Conservation (phyloP, 1,140 invertebrate genomes). For the Diorhabda sublineata region DNA sequence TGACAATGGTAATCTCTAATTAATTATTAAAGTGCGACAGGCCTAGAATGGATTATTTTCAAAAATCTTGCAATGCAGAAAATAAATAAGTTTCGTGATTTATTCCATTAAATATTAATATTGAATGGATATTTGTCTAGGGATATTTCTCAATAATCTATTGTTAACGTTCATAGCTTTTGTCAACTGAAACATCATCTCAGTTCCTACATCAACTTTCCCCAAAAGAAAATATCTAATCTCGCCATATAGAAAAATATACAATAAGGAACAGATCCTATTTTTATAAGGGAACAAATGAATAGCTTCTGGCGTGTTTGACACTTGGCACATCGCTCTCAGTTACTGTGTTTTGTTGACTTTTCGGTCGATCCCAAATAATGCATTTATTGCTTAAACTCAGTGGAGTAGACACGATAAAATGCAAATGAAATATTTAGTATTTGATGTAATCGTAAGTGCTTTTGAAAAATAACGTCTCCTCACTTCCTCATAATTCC, state of each 20-base stretch:
- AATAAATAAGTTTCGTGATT: no score
- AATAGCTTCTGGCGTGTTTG: conserved; percentile 36
- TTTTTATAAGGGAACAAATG: conserved; percentile 40
- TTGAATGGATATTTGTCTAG: no score
- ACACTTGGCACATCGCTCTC: conserved; percentile 20
- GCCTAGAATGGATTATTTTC: no score
- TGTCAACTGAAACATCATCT: no score
- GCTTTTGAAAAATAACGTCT: no score
- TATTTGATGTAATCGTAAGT: no score
- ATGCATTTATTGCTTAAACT: conserved; percentile 34
- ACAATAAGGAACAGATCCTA: conserved; percentile 22
- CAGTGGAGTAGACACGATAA: not conserved
- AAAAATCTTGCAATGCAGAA: no score
- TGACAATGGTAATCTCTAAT: no score
- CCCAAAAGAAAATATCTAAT: conserved; percentile 9
- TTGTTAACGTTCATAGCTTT: not conserved
- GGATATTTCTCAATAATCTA: not conserved
- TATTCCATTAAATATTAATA: no score
- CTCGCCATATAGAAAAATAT: conserved; percentile 7
- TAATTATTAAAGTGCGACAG: no score
- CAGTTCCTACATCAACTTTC: conserved; percentile 8
- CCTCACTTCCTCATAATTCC: no score
- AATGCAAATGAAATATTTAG: no score
- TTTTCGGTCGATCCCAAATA: conserved; percentile 29
- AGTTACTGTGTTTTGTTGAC: conserved; percentile 37